Percentiles rank a stretch among this genome's conserved stretches.
These are phyloP conservation scores for Drosophila carrolli DNA, from an alignment of 1,140 invertebrate genomes.

Conservation along the genomic window DNA sequence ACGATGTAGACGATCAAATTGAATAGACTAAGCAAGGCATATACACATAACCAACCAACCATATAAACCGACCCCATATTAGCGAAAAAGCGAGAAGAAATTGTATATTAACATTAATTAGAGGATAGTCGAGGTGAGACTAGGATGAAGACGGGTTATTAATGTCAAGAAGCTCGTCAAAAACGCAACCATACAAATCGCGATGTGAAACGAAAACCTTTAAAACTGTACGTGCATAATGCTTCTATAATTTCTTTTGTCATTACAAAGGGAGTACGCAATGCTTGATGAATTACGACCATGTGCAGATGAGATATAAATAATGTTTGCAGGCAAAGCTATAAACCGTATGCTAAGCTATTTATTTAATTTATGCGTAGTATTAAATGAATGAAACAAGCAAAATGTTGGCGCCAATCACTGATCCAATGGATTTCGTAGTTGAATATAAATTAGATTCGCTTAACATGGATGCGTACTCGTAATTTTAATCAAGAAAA, in stretches of 20 bases:
- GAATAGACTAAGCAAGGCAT: conserved; percentile 69
- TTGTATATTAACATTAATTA: conserved; percentile 75
- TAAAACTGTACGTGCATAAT: conserved; percentile 61
- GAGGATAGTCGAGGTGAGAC: conserved; percentile 34
- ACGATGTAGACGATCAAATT: conserved; percentile 79
- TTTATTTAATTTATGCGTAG: conserved; percentile 82
- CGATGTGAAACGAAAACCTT: conserved; percentile 39
- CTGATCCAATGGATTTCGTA: conserved; percentile 75
- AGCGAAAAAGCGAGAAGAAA: conserved; percentile 43
- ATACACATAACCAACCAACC: conserved; percentile 49
- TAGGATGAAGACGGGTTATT: conserved; percentile 49
- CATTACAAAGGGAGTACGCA: conserved; percentile 59
- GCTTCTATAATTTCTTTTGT: conserved; percentile 67
- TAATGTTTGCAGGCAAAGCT: conserved; percentile 68
- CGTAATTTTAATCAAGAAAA: conserved; percentile 70
- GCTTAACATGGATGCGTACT: conserved; percentile 70
- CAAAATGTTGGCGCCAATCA: conserved; percentile 51
- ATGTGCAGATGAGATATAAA: conserved; percentile 65
- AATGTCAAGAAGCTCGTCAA: conserved; percentile 48
- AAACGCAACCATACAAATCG: conserved; percentile 24
- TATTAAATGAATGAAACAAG: conserved; percentile 59
- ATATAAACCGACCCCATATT: conserved; percentile 53
- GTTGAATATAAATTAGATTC: conserved; percentile 74
- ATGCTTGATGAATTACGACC: conserved; percentile 46
- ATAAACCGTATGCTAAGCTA: conserved; percentile 77